Evolutionary conservation across 1,140 invertebrate genomes (phyloP), one percentile per base, ranked within the genome.

Genomic region (Diachasmimorpha longicaudata): DNA sequence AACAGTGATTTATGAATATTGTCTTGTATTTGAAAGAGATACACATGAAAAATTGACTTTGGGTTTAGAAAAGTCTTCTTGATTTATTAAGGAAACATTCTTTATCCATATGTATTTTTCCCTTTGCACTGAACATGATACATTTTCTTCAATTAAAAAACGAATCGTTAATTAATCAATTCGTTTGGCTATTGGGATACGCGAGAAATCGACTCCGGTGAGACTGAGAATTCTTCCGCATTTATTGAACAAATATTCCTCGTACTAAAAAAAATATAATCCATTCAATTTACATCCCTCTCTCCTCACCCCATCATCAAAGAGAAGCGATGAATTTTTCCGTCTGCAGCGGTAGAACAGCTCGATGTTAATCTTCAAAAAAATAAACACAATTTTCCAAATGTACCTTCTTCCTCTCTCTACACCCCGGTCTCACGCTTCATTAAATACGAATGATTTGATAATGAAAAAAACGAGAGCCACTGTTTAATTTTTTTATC

Each of bases 1-100:
- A 86, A 86, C 81, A 79, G 82, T 89, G 87, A 89, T 89, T 89
- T 88, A 89, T 87, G 87, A 87, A 88, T 88, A 88, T 89, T 88
- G 87, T 85, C 80, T 87, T 82, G 14, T 68, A 63, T 63, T 63
- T 63, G 58, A 19, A 31, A 63, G 23, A 63, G 58, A 63, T 63
- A 63, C 14, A 63, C 58, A 25, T 63, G 58, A 31, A 25, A 63
- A 63, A 63, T 63, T n/a, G 11, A 23, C 58, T 19, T 52, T 1
- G 48, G 48, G 3, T 52, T 52, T n/a, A n/a, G 16, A 52, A 14
- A 9, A 52, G 1, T 52, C 48, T 19, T 16, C n/a, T 9, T 52
- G 14, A n/a, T n/a, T 70, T 39, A 46, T 67, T 16, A 23, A 25
- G 5, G 23, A 19, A 31, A 67, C 1, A 21, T 67, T 67, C 16